phyloP scores from a whole-genome alignment of 2,113 vertebrate species.

The Lophochroa leadbeateri region DNA sequence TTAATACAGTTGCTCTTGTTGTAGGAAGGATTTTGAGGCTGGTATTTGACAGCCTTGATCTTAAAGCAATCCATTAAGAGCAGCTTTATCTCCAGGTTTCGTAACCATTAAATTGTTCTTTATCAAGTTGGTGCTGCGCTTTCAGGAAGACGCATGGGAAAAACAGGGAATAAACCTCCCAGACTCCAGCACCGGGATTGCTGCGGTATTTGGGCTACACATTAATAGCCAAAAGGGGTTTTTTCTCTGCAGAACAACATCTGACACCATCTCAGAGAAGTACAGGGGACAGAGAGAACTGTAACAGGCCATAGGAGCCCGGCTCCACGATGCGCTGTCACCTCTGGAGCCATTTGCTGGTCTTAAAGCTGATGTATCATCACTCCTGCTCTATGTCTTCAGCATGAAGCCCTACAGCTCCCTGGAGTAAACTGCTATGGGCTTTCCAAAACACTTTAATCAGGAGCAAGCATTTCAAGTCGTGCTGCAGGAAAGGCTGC shows the following conservation, averaged over 20 bases:
- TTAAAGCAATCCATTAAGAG: slow-evolving; percentile 31
- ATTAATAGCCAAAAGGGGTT: not conserved
- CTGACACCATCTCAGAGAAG: not conserved
- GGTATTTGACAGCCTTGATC: slow-evolving; percentile 35
- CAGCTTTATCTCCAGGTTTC: not conserved
- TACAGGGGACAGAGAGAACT: not conserved
- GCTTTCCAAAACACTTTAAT: not conserved
- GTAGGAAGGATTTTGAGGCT: not conserved
- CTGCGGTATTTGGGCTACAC: not conserved
- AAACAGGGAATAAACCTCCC: not conserved
- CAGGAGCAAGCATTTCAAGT: not conserved
- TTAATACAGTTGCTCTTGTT: not conserved
- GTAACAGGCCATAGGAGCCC: not conserved
- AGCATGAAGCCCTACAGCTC: not conserved
- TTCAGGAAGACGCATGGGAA: not conserved
- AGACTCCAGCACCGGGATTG: accelerated
- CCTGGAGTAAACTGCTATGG: not conserved
- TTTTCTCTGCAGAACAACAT: not conserved
- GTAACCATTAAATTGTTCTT: not conserved
- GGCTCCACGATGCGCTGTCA: accelerated
- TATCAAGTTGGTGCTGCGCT: not conserved
- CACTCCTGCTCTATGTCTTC: not conserved
- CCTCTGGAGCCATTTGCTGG: not conserved
- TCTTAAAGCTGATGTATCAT: not conserved
- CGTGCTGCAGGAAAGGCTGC: not conserved